Conservation (phyloP, 2,888 invertebrate species). For the Lasioglossum villosulum region DNA sequence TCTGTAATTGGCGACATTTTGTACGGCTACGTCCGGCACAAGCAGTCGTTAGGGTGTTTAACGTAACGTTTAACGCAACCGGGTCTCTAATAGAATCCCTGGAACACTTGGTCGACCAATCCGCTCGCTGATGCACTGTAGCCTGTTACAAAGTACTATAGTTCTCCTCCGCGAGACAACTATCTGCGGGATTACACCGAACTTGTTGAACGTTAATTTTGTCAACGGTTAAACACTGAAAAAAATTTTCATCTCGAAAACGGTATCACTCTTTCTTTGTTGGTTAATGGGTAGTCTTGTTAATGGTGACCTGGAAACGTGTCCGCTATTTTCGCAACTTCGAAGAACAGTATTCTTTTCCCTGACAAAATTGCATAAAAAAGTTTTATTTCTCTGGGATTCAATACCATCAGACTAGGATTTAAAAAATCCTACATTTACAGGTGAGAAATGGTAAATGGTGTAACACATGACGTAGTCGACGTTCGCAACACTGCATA, state of each 20-base stretch:
- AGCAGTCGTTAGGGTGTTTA: conserved; percentile 27
- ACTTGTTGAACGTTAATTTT: not conserved
- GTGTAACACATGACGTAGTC: not conserved
- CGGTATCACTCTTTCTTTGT: not conserved
- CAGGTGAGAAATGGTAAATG: not conserved
- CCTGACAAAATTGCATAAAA: no score
- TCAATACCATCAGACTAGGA: not conserved
- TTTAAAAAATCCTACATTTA: not conserved
- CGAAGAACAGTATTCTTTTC: not conserved
- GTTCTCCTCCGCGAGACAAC: not conserved
- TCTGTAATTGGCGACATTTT: conserved; percentile 36
- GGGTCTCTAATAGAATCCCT: conserved; percentile 15
- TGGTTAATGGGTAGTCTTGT: not conserved
- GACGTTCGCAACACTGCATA: conserved; percentile 11
- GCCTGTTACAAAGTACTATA: not conserved
- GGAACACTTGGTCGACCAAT: conserved; percentile 4
- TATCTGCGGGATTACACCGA: not conserved
- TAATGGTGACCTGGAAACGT: not conserved
- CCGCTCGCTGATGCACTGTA: not conserved
- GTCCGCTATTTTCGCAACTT: no score
- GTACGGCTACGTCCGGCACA: conserved; percentile 10
- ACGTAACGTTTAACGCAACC: conserved; percentile 22
- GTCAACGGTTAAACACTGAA: not conserved
- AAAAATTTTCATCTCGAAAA: not conserved
- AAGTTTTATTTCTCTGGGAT: not conserved